Evolutionary conservation across 2,113 vertebrate genomes (phyloP).

Genomic region (Columba livia): DNA sequence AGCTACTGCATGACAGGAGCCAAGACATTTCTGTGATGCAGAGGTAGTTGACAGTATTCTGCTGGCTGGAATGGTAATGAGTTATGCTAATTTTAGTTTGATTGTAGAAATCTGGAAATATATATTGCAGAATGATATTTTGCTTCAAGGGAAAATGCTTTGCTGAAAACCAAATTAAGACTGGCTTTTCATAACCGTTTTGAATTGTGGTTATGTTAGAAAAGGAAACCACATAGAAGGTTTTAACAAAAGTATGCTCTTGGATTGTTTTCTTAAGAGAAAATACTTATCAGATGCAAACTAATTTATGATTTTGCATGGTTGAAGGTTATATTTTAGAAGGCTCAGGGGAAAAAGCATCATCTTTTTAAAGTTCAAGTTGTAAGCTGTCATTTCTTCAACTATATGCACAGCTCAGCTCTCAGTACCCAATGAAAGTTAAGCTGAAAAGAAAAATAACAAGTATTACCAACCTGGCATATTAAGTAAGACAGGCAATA

Average conservation of each 20-base stretch:
- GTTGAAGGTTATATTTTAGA: background rate
- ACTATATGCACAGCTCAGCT: background rate
- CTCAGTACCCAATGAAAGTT: background rate
- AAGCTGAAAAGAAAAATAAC: background rate
- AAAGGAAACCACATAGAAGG: background rate
- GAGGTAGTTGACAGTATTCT: constrained; percentile 24
- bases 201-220: background rate
- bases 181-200: background rate
- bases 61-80: constrained; percentile 27
- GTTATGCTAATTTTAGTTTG: constrained; percentile 22
- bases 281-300: background rate
- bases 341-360: background rate
- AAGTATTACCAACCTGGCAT: background rate
- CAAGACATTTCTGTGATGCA: constrained; percentile 18
- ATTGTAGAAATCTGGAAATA: constrained; percentile 23
- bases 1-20: background rate
- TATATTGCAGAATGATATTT: background rate
- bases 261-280: background rate
- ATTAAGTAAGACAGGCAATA: background rate
- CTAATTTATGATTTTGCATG: background rate
- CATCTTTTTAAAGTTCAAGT: background rate
- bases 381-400: background rate
- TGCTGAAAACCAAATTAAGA: background rate
- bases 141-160: background rate
- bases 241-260: background rate